A percentile compares a stretch with the other conserved stretches of the same genome.
phyloP scores from a whole-genome alignment of 2,113 vertebrate species.

The Myotis davidii region DNA sequence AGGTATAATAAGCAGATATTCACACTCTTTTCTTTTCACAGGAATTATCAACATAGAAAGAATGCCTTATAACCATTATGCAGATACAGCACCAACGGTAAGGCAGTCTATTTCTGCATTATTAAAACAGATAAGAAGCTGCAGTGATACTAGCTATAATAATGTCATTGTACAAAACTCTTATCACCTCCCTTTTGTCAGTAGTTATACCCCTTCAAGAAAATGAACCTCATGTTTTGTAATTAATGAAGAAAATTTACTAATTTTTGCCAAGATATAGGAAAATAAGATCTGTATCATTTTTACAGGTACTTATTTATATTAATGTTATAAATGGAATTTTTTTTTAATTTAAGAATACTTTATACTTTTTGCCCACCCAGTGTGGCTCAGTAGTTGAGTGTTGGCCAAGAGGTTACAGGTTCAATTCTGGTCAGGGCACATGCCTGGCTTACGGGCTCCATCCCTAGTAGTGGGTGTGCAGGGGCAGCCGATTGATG shows the following conservation, averaged over 20 bases:
- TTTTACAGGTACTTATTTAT: conserved; percentile 49
- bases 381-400: too few relatives aligned
- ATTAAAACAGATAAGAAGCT: conserved; percentile 72
- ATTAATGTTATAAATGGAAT: conserved; percentile 48
- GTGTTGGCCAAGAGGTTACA: too few relatives aligned
- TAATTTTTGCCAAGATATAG: conserved; percentile 39
- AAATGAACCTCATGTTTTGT: conserved; percentile 64
- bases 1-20: conserved; percentile 84
- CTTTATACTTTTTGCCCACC: background rate
- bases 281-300: conserved; percentile 32
- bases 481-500: too few relatives aligned
- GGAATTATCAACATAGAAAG: conserved; percentile 89
- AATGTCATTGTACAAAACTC: conserved; percentile 55
- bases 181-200: conserved; percentile 45
- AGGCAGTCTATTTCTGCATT: conserved; percentile 80
- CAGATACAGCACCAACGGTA: conserved; percentile 88
- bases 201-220: conserved; percentile 64
- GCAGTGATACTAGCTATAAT: conserved; percentile 71
- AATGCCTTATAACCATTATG: conserved; percentile 86
- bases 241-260: conserved; percentile 21
- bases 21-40: conserved; percentile 85
- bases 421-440: too few relatives aligned
- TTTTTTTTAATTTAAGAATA: background rate
- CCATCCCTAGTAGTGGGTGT: too few relatives aligned
- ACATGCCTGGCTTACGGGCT: too few relatives aligned